phyloP scores from a whole-genome alignment of 2,113 vertebrate species.

The Syngnathus floridae region DNA sequence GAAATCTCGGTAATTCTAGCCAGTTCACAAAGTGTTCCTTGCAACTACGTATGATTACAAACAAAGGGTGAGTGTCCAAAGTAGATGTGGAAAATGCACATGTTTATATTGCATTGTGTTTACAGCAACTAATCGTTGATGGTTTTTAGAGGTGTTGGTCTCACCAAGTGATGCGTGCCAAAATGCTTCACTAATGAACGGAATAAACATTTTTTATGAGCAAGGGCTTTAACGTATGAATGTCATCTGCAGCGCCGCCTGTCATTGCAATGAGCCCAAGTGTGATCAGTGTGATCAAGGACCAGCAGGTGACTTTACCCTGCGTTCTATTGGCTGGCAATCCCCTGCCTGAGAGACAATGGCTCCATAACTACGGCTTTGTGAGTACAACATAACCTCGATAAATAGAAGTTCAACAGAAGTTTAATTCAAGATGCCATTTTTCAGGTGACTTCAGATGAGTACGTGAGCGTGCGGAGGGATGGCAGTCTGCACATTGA shows the following conservation, averaged over 20 bases:
- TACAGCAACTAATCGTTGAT: slow-evolving; percentile 15
- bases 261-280: slow-evolving; percentile 82
- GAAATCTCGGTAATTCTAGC: neutral
- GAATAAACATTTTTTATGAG: neutral
- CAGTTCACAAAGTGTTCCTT: neutral
- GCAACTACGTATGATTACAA: neutral
- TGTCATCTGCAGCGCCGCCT: slow-evolving; percentile 74
- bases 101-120: slow-evolving; percentile 8
- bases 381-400: slow-evolving; percentile 59
- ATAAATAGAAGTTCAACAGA: neutral
- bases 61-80: neutral
- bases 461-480: slow-evolving; percentile 78
- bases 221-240: neutral
- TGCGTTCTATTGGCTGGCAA: slow-evolving; percentile 89
- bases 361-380: slow-evolving; percentile 84
- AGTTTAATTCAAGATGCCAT: neutral
- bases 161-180: neutral
- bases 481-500: slow-evolving; percentile 94
- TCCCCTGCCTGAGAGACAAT: slow-evolving; percentile 85
- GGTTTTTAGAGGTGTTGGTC: neutral
- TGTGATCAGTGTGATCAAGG: slow-evolving; percentile 81
- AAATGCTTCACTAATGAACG: slow-evolving; percentile 4
- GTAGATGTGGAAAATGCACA: slow-evolving; percentile 10
- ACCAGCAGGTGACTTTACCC: slow-evolving; percentile 86
- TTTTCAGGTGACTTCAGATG: slow-evolving; percentile 78